Percentiles rank a stretch among this genome's conserved stretches.
These are phyloP conservation scores for Dioctria rufipes DNA, from an alignment of 2,888 invertebrate genomes.

Conservation along the genomic window DNA sequence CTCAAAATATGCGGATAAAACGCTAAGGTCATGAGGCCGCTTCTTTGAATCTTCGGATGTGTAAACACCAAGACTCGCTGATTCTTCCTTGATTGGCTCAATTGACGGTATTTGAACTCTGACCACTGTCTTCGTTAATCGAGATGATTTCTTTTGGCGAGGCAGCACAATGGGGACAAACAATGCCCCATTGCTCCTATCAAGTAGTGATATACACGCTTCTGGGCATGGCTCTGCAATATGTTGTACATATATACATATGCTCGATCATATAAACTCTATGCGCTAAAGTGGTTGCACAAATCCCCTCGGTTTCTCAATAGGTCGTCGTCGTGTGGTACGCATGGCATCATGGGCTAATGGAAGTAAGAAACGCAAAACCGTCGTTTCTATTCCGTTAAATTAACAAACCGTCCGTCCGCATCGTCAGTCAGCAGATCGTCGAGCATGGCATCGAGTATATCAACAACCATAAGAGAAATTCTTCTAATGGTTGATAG, in stretches of 20 bases:
- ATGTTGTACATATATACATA: not conserved
- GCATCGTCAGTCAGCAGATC: not conserved
- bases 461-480: not conserved
- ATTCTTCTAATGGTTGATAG: slow-evolving; percentile 40
- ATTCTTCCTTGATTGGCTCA: slow-evolving; percentile 70
- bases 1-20: slow-evolving; percentile 11
- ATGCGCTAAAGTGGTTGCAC: too few species aligned
- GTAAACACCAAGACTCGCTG: slow-evolving; percentile 55
- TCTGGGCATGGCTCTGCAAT: slow-evolving; percentile 24
- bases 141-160: slow-evolving; percentile 57
- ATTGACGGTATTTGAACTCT: slow-evolving; percentile 72
- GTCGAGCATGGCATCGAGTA: slow-evolving; percentile 18
- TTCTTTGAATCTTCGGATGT: slow-evolving; percentile 21
- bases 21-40: slow-evolving; percentile 41
- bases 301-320: not conserved
- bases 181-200: slow-evolving; percentile 39
- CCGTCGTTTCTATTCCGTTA: slow-evolving; percentile 56
- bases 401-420: slow-evolving; percentile 54
- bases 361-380: slow-evolving; percentile 58
- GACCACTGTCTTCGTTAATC: slow-evolving; percentile 64
- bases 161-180: slow-evolving; percentile 42
- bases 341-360: slow-evolving; percentile 43
- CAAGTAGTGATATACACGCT: slow-evolving; percentile 49
- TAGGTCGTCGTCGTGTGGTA: slow-evolving; percentile 3
- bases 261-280: not conserved